Conservation (phyloP, 2,888 invertebrate species). For the Parnassius apollo region DNA sequence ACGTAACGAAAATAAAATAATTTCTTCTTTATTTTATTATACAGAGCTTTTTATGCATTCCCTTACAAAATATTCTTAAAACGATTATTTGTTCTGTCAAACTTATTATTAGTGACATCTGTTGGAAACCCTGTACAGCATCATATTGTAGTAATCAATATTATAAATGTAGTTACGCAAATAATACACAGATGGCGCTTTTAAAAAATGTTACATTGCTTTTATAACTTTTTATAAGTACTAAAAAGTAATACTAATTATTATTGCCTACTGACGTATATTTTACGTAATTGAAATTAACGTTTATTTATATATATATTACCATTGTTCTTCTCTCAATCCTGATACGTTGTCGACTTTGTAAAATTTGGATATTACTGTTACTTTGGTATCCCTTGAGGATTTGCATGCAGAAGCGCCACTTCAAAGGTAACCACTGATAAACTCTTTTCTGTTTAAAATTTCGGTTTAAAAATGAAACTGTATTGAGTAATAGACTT, state of each 20-base stretch:
- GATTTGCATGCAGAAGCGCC: slow-evolving; percentile 81
- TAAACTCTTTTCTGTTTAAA: slow-evolving; percentile 54
- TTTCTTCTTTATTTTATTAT: too few relatives aligned
- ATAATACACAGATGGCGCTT: slow-evolving; percentile 1
- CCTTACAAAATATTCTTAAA: too few relatives aligned
- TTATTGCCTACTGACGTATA: too few relatives aligned
- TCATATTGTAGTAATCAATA: slow-evolving; percentile 4
- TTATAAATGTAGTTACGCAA: neutral
- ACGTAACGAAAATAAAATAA: too few relatives aligned
- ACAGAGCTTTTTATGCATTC: too few relatives aligned
- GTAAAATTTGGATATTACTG: slow-evolving; percentile 61
- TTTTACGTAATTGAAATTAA: neutral
- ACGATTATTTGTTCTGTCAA: neutral
- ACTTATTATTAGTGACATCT: neutral
- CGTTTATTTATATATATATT: neutral
- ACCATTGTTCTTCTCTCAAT: slow-evolving; percentile 28
- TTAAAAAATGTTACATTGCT: neutral
- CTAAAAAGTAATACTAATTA: too few relatives aligned
- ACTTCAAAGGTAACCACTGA: slow-evolving; percentile 76
- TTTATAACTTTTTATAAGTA: neutral
- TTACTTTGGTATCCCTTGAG: slow-evolving; percentile 42
- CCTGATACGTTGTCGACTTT: slow-evolving; percentile 35
- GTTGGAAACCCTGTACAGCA: neutral
- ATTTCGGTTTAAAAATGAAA: slow-evolving; percentile 11
- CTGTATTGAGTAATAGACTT: slow-evolving; percentile 15